Base-by-base conservation (phyloP, 2,113 vertebrate genomes). In the Ariopsis seemanni region DNA sequence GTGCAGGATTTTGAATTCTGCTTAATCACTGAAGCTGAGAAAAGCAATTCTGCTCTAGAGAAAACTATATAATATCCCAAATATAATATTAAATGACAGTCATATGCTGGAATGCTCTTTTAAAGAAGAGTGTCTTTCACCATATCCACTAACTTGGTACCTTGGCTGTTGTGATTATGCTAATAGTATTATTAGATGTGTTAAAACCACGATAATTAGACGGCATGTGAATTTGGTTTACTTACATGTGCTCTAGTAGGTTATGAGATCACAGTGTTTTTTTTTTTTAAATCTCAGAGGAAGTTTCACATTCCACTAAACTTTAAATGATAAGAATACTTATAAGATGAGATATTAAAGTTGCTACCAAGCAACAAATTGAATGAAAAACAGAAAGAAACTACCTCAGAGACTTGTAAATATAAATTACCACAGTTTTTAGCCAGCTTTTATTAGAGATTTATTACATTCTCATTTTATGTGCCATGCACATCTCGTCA, bases 321-420 rank as follows among this genome's bases (percentile, higher is more conserved):
- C 58, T 62, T 85, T 72, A 71, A 85, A 50, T 77, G 72, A 60
- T 85, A 58, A 58, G 53, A 71, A 74, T 25, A 25, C 83, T 52
- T 50, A 18, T 5, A 62, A 52, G 6, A n/a, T 2, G 14, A 48
- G 42, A 11, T 75, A 62, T 50, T n/a, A 50, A 60, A 60, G 34
- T 85, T 85, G 69, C 53, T 25, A 85, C 57, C 6, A 11, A 42
- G 27, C 69, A 58, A 58, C 52, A 74, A 74, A 71, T 74, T 58
- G 2, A 42, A n/a, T 74, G 48, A 48, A 71, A 84, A 22, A 85
- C 15, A 42, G 53, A 60, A 74, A 4, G 60, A 34, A 27, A 71
- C 72, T 55, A 83, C 63, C 67, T 14, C 65, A 72, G 69, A 75
- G 57, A 62, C 52, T 52, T 52, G 48, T 18, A 52, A 53, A 83